phyloP scores from a whole-genome alignment of 2,113 vertebrate genomes.

The Acrocephalus kingi region DNA sequence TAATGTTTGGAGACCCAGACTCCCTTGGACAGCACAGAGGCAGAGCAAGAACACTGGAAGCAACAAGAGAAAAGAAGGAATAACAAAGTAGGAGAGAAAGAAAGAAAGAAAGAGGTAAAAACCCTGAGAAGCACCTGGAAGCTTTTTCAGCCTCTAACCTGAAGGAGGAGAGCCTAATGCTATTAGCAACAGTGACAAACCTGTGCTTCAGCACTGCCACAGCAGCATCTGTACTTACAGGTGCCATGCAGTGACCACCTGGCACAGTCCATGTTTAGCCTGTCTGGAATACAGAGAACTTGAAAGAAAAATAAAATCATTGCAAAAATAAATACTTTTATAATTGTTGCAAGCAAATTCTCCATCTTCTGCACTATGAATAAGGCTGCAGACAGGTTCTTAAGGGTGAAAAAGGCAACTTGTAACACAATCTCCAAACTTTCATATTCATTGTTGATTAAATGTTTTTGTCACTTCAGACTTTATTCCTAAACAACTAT shows the following conservation, averaged over 20 bases:
- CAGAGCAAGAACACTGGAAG: background rate
- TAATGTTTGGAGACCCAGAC: background rate
- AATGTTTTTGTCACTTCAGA: background rate
- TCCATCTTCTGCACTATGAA: background rate
- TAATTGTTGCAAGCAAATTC: background rate
- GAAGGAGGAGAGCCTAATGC: background rate
- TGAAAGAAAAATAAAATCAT: background rate
- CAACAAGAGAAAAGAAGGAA: background rate
- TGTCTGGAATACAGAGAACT: background rate
- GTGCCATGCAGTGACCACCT: background rate
- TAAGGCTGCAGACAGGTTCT: background rate
- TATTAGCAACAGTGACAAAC: background rate
- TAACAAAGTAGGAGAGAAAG: background rate
- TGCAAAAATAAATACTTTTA: background rate
- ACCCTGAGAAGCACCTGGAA: constrained; percentile 35
- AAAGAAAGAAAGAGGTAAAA: background rate
- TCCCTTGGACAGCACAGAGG: background rate
- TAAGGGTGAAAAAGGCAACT: constrained; percentile 3
- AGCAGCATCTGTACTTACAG: background rate
- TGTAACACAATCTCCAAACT: background rate
- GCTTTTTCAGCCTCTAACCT: background rate
- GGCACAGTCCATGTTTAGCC: background rate
- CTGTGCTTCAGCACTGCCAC: background rate
- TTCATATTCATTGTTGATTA: background rate
- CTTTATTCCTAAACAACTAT: constrained; percentile 17